Evolutionary conservation across 2,113 vertebrate species (phyloP).

Genomic region (Poicephalus meyeri): DNA sequence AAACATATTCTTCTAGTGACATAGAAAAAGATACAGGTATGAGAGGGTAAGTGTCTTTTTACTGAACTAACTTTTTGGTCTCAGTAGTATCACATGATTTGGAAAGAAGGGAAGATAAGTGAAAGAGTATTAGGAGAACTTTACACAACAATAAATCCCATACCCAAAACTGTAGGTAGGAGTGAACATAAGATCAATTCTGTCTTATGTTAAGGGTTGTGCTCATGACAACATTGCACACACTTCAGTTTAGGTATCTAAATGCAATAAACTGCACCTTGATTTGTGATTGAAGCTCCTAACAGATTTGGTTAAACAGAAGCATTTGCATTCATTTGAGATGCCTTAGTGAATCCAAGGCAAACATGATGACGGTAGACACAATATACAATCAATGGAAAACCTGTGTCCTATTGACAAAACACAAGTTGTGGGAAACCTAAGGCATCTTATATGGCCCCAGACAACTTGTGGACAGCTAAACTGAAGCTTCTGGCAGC

Average conservation of each 20-base stretch:
- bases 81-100: not conserved
- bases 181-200: not conserved
- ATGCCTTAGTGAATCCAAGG: not conserved
- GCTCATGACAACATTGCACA: not conserved
- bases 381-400: not conserved
- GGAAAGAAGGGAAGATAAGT: not conserved
- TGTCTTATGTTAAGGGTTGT: accelerated
- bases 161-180: not conserved
- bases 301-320: not conserved
- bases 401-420: not conserved
- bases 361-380: not conserved
- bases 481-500: not conserved
- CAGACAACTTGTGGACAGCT: not conserved
- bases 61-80: not conserved
- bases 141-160: not conserved
- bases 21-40: not conserved
- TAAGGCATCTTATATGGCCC: not conserved
- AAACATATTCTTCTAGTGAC: not conserved
- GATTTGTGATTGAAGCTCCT: not conserved
- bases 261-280: not conserved
- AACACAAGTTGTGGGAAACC: not conserved
- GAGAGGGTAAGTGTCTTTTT: not conserved
- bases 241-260: not conserved
- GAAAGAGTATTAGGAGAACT: not conserved
- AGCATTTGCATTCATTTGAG: not conserved